phyloP scores from a whole-genome alignment of 2,797 vertebrate species.

The Novumbra hubbsi region DNA sequence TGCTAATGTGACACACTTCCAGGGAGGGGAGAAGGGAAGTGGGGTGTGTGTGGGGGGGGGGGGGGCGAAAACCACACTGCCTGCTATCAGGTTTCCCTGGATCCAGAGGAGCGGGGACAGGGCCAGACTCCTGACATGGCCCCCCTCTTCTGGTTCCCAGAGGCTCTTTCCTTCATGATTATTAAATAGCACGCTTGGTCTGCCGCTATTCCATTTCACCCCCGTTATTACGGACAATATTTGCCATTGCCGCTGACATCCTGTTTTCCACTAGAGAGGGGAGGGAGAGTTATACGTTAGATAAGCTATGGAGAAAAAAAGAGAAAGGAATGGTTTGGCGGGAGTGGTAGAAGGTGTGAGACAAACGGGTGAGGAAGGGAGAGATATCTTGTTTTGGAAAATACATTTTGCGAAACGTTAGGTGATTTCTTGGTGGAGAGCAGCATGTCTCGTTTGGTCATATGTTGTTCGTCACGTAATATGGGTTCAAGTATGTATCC shows the following conservation, averaged over 20 bases:
- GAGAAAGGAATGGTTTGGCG: too few relatives aligned
- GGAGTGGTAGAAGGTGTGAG: slow-evolving; percentile 33
- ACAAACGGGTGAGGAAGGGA: slow-evolving; percentile 21
- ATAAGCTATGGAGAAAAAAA: too few relatives aligned
- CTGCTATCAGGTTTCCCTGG: slow-evolving; percentile 54
- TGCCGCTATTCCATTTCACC: slow-evolving; percentile 57
- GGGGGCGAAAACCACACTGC: slow-evolving; percentile 30
- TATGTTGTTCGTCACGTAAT: slow-evolving; percentile 50
- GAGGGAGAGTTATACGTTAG: slow-evolving; percentile 12
- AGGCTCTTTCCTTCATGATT: slow-evolving; percentile 48
- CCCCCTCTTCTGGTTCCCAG: slow-evolving; percentile 50
- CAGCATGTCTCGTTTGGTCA: slow-evolving; percentile 26
- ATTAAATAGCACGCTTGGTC: slow-evolving; percentile 60
- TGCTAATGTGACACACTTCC: slow-evolving; percentile 40
- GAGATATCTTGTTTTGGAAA: slow-evolving; percentile 33
- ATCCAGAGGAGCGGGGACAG: slow-evolving; percentile 37
- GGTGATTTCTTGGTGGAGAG: slow-evolving; percentile 9
- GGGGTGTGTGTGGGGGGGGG: slow-evolving; percentile 19
- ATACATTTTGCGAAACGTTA: slow-evolving; percentile 25
- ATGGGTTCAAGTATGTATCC: slow-evolving; percentile 12
- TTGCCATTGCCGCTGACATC: slow-evolving; percentile 62
- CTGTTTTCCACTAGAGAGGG: slow-evolving; percentile 64
- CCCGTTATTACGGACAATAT: slow-evolving; percentile 55
- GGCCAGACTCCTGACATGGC: slow-evolving; percentile 45
- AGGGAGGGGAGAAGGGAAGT: slow-evolving; percentile 18